Conservation (phyloP, 2,888 invertebrate species). For the Odontocerum albicorne region DNA sequence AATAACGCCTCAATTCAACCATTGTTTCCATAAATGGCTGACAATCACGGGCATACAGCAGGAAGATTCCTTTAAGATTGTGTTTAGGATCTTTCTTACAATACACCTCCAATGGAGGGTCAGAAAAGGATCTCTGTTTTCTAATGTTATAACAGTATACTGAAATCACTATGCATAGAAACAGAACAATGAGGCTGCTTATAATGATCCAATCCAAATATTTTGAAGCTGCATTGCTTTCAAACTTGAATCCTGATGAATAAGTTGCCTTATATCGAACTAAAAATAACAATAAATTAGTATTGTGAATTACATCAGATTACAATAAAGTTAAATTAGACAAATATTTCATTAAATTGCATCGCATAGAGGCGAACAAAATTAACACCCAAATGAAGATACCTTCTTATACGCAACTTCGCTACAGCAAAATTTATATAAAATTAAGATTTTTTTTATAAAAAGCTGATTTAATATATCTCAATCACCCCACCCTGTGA, state of each 20-base stretch:
- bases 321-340: too few species aligned
- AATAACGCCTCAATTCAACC: conserved; percentile 40
- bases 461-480: too few species aligned
- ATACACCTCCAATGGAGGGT: neutral
- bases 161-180: conserved; percentile 1
- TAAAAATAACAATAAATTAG: conserved; percentile 9
- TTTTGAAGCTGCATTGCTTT: conserved; percentile 1
- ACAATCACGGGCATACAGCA: conserved; percentile 55
- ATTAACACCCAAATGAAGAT: too few species aligned
- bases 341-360: too few species aligned
- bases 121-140: neutral
- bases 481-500: too few species aligned
- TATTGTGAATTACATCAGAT: neutral
- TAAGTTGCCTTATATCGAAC: neutral
- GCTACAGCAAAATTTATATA: too few species aligned
- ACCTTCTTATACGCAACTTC: too few species aligned
- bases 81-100: neutral
- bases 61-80: conserved; percentile 39
- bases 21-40: conserved; percentile 43
- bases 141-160: conserved; percentile 4
- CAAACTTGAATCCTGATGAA: conserved; percentile 1
- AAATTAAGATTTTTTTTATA: too few species aligned
- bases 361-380: too few species aligned
- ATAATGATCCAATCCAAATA: conserved; percentile 11
- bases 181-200: neutral